Conservation (phyloP, 2,888 invertebrate species). For the Terebella lapidaria region DNA sequence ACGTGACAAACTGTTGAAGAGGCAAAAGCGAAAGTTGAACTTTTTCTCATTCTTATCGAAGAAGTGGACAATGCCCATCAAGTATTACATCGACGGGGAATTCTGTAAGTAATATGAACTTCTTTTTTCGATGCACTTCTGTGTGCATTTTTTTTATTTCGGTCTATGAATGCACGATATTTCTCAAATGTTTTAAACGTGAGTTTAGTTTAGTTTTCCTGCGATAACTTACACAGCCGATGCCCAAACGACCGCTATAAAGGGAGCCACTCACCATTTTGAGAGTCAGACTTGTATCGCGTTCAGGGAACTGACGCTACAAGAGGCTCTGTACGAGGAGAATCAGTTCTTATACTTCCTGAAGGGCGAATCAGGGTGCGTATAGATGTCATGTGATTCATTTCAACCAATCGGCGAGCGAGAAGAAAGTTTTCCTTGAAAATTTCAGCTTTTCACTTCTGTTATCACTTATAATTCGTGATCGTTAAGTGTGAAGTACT, state of each 20-base stretch:
- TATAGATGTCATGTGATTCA: too few relatives aligned
- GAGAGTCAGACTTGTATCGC: constrained; percentile 13
- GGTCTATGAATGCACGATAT: too few relatives aligned
- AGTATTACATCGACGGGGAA: constrained; percentile 7
- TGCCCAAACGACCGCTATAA: constrained; percentile 3
- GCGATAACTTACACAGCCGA: too few relatives aligned
- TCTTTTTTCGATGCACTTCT: background rate
- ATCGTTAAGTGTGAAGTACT: background rate
- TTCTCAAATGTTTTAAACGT: too few relatives aligned
- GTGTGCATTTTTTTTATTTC: background rate
- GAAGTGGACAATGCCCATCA: constrained; percentile 13
- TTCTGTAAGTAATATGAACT: constrained; percentile 5
- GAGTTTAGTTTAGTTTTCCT: too few relatives aligned
- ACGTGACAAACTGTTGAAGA: background rate
- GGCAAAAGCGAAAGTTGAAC: constrained; percentile 11
- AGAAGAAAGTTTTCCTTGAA: too few relatives aligned
- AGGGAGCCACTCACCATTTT: constrained; percentile 9
- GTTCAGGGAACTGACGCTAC: constrained; percentile 5
- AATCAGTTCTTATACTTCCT: background rate
- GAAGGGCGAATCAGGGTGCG: too few relatives aligned
- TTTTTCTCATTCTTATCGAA: background rate
- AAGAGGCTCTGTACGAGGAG: background rate
- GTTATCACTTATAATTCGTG: background rate
- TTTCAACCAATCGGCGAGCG: too few relatives aligned
- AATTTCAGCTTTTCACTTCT: too few relatives aligned